Conservation (phyloP, 2,797 vertebrate species). For the Enteromius treurensis region DNA sequence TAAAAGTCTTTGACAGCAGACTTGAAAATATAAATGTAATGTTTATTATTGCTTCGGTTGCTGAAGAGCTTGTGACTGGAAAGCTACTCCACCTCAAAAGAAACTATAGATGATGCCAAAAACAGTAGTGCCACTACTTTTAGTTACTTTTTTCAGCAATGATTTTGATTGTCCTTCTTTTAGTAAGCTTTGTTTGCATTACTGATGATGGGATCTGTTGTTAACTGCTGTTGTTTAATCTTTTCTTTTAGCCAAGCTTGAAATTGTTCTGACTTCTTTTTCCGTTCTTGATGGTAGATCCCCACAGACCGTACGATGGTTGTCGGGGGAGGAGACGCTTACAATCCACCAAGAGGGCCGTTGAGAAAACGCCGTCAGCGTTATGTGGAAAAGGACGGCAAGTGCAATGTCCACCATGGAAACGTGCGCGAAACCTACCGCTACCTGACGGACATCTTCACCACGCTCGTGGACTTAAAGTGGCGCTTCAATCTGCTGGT, state of each 20-base stretch:
- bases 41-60: not conserved
- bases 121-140: not conserved
- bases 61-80: not conserved
- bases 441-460: slow-evolving; percentile 68
- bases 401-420: slow-evolving; percentile 68
- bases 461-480: slow-evolving; percentile 67
- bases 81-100: not conserved
- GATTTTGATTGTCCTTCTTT: not conserved
- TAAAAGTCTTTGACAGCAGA: not conserved
- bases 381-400: slow-evolving; percentile 68
- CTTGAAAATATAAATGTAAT: not conserved
- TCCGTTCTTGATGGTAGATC: slow-evolving; percentile 52
- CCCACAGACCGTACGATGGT: slow-evolving; percentile 64
- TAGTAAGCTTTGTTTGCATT: not conserved
- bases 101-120: not conserved
- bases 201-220: not conserved
- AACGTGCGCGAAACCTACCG: slow-evolving; percentile 67
- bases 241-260: not conserved
- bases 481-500: slow-evolving; percentile 69
- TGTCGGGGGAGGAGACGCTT: slow-evolving; percentile 36
- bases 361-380: slow-evolving; percentile 63
- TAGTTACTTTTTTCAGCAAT: not conserved
- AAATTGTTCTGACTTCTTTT: not conserved
- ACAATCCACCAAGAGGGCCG: not conserved
- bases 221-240: not conserved